Base-by-base conservation (phyloP, 2,113 vertebrate species). In the Callochromis pleurospilus region DNA sequence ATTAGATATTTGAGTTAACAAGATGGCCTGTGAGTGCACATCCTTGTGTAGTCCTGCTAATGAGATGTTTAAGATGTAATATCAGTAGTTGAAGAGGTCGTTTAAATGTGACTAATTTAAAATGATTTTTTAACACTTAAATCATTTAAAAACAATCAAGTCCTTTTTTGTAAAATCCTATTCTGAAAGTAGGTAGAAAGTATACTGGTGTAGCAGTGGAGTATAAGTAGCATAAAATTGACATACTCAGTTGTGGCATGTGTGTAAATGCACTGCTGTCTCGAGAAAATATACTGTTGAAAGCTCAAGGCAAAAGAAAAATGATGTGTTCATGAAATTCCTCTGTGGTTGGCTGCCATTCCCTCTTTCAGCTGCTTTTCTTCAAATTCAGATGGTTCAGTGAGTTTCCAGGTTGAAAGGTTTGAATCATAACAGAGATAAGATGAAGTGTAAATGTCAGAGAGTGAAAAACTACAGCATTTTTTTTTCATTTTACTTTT, bases 341-440 rank as follows among this genome's bases (percentile, higher is more conserved):
- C 80, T 83, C 79, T 75, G 49, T 82, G 87, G 90, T 91, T 73
- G 14, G 31, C 51, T 80, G 87, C 89, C 80, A 89, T 80, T 62
- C 84, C 40, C 45, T 40, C 3, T 8, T 38, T 77, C 85, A 84
- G 81, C 90, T 29, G 55, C 82, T 15, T 81, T 58, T 82, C 73
- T 45, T 79, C 79, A 55, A 68, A 3, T 40, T 65, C 83, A 19
- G 42, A 83, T 42, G 45, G 40, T 33, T 81, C 21, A 73, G 55
- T 81, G 14, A 13, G 51, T 86, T 82, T 91, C 83, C 65, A 62
- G 53, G 40, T 81, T 85, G 83, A 93, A 68, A 79, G 82, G 65
- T 21, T 6, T 90, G 84, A 92, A 42, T 89, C 89, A 91, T 88
- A 65, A 45, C 68, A 15, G 81, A 70, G 88, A 91, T 90, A 88